These are phyloP conservation scores for Corydoras maculifer DNA, from an alignment of 2,113 vertebrate species.

Conservation along the genomic window DNA sequence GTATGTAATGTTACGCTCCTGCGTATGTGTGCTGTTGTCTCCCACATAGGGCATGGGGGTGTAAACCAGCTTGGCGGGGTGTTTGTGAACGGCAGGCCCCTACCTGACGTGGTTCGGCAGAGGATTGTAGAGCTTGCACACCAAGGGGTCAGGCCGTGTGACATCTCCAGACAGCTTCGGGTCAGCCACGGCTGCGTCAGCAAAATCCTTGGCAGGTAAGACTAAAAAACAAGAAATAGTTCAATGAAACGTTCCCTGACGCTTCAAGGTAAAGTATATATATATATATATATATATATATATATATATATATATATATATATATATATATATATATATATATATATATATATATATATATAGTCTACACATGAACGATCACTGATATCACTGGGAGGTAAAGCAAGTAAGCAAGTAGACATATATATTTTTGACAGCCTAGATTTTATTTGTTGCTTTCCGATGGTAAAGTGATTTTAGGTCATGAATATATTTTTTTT, in stretches of 20 bases:
- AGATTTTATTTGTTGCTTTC: background rate
- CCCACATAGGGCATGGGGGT: conserved; percentile 96
- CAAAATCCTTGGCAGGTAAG: conserved; percentile 99
- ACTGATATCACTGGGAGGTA: too few species aligned
- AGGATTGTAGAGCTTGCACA: conserved; percentile 98
- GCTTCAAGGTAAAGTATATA: too few species aligned
- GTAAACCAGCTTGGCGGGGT: conserved; percentile 99
- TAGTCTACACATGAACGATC: too few species aligned
- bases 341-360: too few species aligned
- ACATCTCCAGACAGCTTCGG: conserved; percentile 97
- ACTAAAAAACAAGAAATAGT: conserved; percentile 43
- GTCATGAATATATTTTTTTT: too few species aligned
- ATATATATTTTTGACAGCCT: too few species aligned
- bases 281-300: too few species aligned
- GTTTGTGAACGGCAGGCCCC: conserved; percentile 99
- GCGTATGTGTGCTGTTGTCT: conserved; percentile 64
- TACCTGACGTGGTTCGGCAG: conserved; percentile 98
- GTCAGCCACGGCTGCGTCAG: conserved; percentile 99
- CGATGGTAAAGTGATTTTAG: conserved; percentile 17
- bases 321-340: too few species aligned
- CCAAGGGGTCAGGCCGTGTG: conserved; percentile 96
- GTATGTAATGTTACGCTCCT: conserved; percentile 74
- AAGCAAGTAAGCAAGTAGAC: too few species aligned
- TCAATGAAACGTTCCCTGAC: too few species aligned
- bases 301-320: too few species aligned